Percentiles rank a stretch among this genome's conserved stretches.
These are phyloP conservation scores for Epinephelus cyanopodus DNA, from an alignment of 2,113 vertebrate genomes.

Conservation along the genomic window DNA sequence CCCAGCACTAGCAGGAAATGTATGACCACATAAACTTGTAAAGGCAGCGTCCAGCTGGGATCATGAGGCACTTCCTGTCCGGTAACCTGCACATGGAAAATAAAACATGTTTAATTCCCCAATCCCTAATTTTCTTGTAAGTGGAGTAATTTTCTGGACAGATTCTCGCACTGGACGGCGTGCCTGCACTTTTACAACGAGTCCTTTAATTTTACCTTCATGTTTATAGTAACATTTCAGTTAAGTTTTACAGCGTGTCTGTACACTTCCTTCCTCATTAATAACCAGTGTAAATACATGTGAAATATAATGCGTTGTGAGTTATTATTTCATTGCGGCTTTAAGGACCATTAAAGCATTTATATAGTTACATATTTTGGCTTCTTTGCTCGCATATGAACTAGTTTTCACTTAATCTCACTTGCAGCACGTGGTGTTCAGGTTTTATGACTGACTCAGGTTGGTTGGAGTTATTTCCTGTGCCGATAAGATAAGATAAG, in stretches of 20 bases:
- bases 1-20: slow-evolving; percentile 87
- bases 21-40: slow-evolving; percentile 83
- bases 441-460: not conserved
- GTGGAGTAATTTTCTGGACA: slow-evolving; percentile 17
- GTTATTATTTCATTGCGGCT: not conserved
- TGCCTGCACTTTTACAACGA: not conserved
- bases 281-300: not conserved
- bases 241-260: too few species aligned
- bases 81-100: slow-evolving; percentile 85
- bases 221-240: not conserved
- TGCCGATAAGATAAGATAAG: not conserved
- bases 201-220: not conserved
- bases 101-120: slow-evolving; percentile 18
- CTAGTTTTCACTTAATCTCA: not conserved
- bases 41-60: slow-evolving; percentile 76
- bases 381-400: not conserved
- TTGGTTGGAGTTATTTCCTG: not conserved
- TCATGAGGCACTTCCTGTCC: slow-evolving; percentile 87
- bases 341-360: not conserved
- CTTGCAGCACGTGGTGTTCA: not conserved
- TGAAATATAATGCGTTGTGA: not conserved
- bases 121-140: not conserved
- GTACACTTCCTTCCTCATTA: not conserved
- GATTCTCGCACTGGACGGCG: not conserved
- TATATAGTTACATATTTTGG: not conserved